phyloP scores from a whole-genome alignment of 2,888 invertebrate species.

The Pycnomerus fuliginosus region DNA sequence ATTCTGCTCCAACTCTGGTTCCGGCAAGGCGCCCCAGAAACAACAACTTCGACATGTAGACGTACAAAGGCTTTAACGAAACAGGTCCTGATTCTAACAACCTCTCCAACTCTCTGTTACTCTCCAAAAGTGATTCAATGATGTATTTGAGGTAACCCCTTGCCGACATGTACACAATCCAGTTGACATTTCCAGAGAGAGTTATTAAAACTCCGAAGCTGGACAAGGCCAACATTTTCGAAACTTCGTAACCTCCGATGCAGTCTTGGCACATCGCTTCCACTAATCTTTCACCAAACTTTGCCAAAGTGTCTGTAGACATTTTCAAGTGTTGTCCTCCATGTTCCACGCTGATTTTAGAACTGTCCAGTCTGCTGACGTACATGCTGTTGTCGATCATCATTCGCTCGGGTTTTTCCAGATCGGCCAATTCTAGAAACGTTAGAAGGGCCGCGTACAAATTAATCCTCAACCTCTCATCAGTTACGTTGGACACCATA shows the following conservation, averaged over 20 bases:
- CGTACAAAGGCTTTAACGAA: slow-evolving; percentile 74
- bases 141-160: slow-evolving; percentile 79
- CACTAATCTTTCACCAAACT: slow-evolving; percentile 79
- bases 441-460: slow-evolving; percentile 82
- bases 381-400: slow-evolving; percentile 53
- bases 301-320: slow-evolving; percentile 64
- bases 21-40: slow-evolving; percentile 71
- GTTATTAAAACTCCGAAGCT: slow-evolving; percentile 78
- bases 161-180: slow-evolving; percentile 62
- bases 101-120: slow-evolving; percentile 67
- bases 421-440: slow-evolving; percentile 72
- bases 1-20: slow-evolving; percentile 65
- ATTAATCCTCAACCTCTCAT: slow-evolving; percentile 82
- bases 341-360: slow-evolving; percentile 38
- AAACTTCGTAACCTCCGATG: slow-evolving; percentile 85
- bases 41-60: slow-evolving; percentile 86
- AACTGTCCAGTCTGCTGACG: slow-evolving; percentile 67
- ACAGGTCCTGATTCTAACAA: slow-evolving; percentile 62
- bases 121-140: slow-evolving; percentile 75
- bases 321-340: slow-evolving; percentile 18
- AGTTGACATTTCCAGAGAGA: slow-evolving; percentile 68
- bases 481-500: slow-evolving; percentile 73
- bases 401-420: slow-evolving; percentile 24
- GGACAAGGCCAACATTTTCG: slow-evolving; percentile 83
- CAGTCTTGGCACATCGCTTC: slow-evolving; percentile 83